Base-by-base conservation (phyloP, 2,888 invertebrate genomes). In the Euplagia quadripunctaria region DNA sequence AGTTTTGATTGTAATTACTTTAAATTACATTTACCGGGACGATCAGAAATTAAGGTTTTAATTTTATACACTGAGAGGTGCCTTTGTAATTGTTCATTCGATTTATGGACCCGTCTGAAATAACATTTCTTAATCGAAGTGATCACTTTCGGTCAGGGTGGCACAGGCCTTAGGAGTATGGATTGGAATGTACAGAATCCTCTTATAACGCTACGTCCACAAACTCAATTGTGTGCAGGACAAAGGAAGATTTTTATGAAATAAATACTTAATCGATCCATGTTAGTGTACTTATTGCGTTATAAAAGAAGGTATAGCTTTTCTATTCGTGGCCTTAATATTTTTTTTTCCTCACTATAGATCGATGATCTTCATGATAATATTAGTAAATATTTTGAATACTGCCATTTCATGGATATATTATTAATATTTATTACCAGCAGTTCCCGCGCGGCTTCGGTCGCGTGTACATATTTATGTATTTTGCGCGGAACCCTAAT, bases 171-270 rank as follows among this genome's bases (percentile, higher is more conserved):
- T 58, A 11, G 12, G 11, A 0, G 31, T 61, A 61, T 61, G 20
- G 31, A 61, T 66, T 12, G 66, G 20, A 66, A 66, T 66, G 66
- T 66, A 66, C 49, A 66, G 66, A 55, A 68, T 68, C 16, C 42
- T 52, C 31, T 68, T 52, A 68, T 68, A 41, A 41, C 52, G n/a
- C 12, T 49, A 63, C 9, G 46, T 42, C 16, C 31, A 61, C 20
- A 61, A 55, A 61, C 49, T 61, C 46, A 43, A 64, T 70, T 63
- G 42, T 70, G 31, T 51, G 16, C n/a, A 49, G 20, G 20, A 73
- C 41, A 69, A 63, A 69, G 69, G 61, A 31, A 49, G n/a, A 12
- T 9, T 31, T 51, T 41, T 16, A 70, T n/a, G 7, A 49, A n/a
- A 31, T n/a, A 68, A 68, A 61, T 68, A 68, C 51, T 66, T 14